A percentile compares a stretch with the other conserved stretches of the same genome.
Evolutionary conservation across 2,113 vertebrate genomes (phyloP).

Genomic region (Oreotrochilus melanogaster): DNA sequence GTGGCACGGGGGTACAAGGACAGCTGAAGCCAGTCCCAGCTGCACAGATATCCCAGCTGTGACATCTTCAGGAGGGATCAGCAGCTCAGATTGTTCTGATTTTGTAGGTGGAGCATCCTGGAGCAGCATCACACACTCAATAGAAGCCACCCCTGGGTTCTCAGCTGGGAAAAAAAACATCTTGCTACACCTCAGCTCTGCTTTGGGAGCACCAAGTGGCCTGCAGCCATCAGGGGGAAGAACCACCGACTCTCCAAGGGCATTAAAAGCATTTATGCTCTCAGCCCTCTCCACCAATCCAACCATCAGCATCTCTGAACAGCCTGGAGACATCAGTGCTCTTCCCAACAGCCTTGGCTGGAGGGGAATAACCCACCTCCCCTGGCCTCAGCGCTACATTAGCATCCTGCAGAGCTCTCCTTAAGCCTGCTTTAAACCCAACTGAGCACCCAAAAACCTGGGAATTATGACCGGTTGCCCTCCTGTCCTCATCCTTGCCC

Average conservation of each 20-base stretch:
- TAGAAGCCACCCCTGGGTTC: background rate
- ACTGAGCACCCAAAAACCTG: rapidly evolving
- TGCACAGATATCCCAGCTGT: rapidly evolving
- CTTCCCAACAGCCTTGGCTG: background rate
- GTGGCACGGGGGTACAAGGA: rapidly evolving
- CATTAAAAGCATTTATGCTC: background rate
- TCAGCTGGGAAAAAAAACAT: background rate
- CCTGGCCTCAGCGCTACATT: background rate
- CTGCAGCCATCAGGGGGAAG: background rate
- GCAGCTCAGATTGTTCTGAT: rapidly evolving
- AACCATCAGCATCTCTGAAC: background rate
- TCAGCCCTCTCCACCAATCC: background rate
- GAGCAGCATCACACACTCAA: background rate
- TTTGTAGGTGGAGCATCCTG: background rate
- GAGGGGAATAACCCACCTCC: too few species aligned
- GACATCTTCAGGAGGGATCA: background rate
- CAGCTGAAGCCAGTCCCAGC: background rate
- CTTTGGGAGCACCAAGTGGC: rapidly evolving
- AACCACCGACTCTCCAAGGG: background rate
- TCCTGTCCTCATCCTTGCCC: background rate
- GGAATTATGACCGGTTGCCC: background rate
- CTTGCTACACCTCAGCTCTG: rapidly evolving
- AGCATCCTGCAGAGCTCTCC: background rate
- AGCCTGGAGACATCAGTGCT: background rate
- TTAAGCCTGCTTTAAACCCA: background rate